These are phyloP conservation scores for Synergus itoensis DNA, from an alignment of 2,888 invertebrate genomes.

Conservation along the genomic window DNA sequence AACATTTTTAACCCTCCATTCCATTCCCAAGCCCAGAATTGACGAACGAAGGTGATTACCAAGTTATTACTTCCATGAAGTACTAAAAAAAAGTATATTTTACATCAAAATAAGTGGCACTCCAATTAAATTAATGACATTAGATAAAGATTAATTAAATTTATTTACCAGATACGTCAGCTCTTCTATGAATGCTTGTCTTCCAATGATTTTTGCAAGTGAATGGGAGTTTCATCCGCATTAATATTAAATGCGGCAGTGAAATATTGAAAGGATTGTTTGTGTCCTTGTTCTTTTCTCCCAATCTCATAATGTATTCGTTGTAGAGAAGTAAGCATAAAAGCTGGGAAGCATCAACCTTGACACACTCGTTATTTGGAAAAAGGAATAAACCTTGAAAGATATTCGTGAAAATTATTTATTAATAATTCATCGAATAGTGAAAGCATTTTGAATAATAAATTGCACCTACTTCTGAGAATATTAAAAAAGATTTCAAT, in stretches of 20 bases:
- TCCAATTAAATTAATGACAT: constrained; percentile 52
- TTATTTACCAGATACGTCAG: constrained; percentile 67
- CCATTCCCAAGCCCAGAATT: constrained; percentile 73
- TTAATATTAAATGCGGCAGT: constrained; percentile 77
- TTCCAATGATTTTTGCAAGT: constrained; percentile 78
- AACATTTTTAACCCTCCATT: constrained; percentile 64
- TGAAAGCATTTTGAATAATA: constrained; percentile 4
- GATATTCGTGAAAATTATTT: constrained; percentile 28
- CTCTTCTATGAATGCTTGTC: constrained; percentile 75
- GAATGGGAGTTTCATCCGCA: constrained; percentile 79
- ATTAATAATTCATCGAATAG: constrained; percentile 34
- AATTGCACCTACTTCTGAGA: constrained; percentile 77
- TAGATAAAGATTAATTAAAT: not conserved
- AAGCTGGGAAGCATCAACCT: constrained; percentile 78
- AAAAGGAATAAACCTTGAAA: constrained; percentile 80
- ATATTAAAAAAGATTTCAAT: constrained; percentile 77
- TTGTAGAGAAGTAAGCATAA: constrained; percentile 79
- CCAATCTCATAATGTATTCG: constrained; percentile 72
- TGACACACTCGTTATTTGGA: constrained; percentile 79
- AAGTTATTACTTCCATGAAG: constrained; percentile 60
- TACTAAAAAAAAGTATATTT: constrained; percentile 49
- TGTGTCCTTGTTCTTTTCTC: constrained; percentile 56
- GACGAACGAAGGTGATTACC: constrained; percentile 65
- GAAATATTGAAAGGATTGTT: constrained; percentile 73
- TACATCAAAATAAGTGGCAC: constrained; percentile 1